These are phyloP conservation scores for Calliopum simillimum DNA, from an alignment of 2,888 invertebrate genomes.

Conservation along the genomic window DNA sequence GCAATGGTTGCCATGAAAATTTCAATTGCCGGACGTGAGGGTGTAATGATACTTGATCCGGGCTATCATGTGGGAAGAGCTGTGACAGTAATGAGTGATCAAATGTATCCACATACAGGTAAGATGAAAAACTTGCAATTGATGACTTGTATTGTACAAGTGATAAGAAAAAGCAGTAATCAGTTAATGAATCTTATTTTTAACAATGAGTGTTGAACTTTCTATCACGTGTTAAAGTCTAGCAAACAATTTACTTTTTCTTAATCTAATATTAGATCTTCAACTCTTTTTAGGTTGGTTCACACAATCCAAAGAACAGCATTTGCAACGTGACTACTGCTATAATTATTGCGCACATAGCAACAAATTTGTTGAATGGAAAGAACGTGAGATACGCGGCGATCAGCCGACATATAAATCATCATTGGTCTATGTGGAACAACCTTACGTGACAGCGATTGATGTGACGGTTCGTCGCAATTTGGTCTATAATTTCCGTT, in stretches of 20 bases:
- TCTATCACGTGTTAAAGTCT: too few relatives aligned
- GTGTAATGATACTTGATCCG: constrained; percentile 86
- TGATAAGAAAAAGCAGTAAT: too few relatives aligned
- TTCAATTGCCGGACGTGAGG: constrained; percentile 78
- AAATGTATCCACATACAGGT: constrained; percentile 84
- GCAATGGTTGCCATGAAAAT: constrained; percentile 84
- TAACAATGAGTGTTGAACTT: too few relatives aligned
- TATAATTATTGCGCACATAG: constrained; percentile 79
- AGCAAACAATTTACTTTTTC: too few relatives aligned
- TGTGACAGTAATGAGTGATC: constrained; percentile 88
- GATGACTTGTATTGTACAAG: background rate
- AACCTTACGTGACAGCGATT: constrained; percentile 83
- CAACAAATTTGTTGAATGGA: constrained; percentile 86
- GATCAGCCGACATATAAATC: constrained; percentile 74
- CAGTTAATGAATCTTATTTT: too few relatives aligned
- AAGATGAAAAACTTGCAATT: constrained; percentile 1
- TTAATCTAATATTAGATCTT: background rate
- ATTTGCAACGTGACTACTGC: constrained; percentile 85
- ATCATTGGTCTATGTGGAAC: constrained; percentile 83
- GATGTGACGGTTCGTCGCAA: constrained; percentile 91
- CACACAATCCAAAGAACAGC: constrained; percentile 81
- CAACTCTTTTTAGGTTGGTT: constrained; percentile 77
- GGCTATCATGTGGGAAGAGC: constrained; percentile 91
- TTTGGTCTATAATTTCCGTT: constrained; percentile 83
- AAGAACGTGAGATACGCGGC: constrained; percentile 80